These are phyloP conservation scores for Myoxocephalus aenaeus DNA, from an alignment of 2,797 vertebrate genomes.

Conservation along the genomic window DNA sequence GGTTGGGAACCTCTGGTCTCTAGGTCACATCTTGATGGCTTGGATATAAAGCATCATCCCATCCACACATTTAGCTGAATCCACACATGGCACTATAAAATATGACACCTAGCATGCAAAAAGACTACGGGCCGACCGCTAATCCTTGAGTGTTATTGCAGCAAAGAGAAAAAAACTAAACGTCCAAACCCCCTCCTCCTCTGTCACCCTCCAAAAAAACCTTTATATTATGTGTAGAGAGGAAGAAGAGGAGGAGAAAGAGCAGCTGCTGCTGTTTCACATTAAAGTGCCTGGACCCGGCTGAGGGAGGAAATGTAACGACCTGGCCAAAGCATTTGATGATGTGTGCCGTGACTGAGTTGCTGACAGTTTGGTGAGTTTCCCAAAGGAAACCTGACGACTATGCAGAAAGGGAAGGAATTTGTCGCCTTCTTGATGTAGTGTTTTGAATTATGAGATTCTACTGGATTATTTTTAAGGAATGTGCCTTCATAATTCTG, in stretches of 20 bases:
- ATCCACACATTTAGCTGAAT: slow-evolving; percentile 29
- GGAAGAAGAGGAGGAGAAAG: slow-evolving; percentile 43
- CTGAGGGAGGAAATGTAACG: slow-evolving; percentile 59
- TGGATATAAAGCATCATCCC: slow-evolving; percentile 35
- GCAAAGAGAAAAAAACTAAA: slow-evolving; percentile 34
- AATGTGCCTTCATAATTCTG: slow-evolving; percentile 1
- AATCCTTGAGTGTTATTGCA: slow-evolving; percentile 60
- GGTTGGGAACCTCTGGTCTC: neutral
- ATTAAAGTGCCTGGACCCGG: slow-evolving; percentile 52
- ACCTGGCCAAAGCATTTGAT: slow-evolving; percentile 39
- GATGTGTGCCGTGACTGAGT: slow-evolving; percentile 57
- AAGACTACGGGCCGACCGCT: slow-evolving; percentile 29
- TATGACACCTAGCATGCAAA: slow-evolving; percentile 37
- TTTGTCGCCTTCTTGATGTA: neutral
- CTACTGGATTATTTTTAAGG: slow-evolving; percentile 1
- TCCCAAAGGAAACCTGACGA: slow-evolving; percentile 55
- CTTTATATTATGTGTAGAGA: slow-evolving; percentile 43
- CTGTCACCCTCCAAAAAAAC: neutral
- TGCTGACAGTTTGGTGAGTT: slow-evolving; percentile 64
- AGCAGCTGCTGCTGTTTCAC: slow-evolving; percentile 71
- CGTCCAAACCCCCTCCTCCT: slow-evolving; percentile 9
- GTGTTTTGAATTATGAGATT: neutral
- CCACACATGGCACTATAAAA: slow-evolving; percentile 54
- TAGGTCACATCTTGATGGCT: slow-evolving; percentile 19
- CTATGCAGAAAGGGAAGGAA: slow-evolving; percentile 21